These are phyloP conservation scores for Antrozous pallidus DNA, from an alignment of 2,797 vertebrate species.

Conservation along the genomic window DNA sequence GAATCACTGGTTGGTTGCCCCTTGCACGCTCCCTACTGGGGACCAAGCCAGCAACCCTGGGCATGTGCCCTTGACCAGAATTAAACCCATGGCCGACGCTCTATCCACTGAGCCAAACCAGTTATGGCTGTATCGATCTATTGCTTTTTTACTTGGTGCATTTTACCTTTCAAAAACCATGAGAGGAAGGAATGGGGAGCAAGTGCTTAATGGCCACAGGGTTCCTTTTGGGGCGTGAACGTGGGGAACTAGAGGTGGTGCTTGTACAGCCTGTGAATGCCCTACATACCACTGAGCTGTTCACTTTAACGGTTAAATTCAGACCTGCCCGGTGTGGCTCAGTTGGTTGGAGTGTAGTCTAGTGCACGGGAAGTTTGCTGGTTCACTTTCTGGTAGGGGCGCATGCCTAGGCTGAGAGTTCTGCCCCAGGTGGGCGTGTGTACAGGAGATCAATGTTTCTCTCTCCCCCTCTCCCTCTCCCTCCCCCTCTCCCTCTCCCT, in stretches of 20 bases:
- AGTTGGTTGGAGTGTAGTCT: background rate
- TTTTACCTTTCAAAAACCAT: background rate
- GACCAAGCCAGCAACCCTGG: no score
- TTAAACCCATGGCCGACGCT: no score
- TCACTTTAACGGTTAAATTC: background rate
- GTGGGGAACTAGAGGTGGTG: background rate
- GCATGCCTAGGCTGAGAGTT: no score
- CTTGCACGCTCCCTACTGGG: no score
- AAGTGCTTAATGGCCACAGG: background rate
- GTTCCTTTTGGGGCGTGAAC: background rate
- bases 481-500: no score
- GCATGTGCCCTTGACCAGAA: no score
- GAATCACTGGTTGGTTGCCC: no score
- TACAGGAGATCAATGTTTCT: background rate
- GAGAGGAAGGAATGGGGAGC: background rate
- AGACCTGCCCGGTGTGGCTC: background rate
- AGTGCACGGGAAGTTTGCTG: background rate
- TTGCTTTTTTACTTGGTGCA: background rate
- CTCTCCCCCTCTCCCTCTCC: no score
- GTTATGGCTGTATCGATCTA: background rate
- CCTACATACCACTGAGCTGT: background rate
- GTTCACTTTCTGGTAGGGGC: background rate
- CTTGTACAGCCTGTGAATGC: background rate
- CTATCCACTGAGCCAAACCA: no score
- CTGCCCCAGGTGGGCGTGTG: no score